Percentiles rank a stretch among this genome's conserved stretches.
Conservation (phyloP, 2,797 vertebrate species). For the Alca torda region DNA sequence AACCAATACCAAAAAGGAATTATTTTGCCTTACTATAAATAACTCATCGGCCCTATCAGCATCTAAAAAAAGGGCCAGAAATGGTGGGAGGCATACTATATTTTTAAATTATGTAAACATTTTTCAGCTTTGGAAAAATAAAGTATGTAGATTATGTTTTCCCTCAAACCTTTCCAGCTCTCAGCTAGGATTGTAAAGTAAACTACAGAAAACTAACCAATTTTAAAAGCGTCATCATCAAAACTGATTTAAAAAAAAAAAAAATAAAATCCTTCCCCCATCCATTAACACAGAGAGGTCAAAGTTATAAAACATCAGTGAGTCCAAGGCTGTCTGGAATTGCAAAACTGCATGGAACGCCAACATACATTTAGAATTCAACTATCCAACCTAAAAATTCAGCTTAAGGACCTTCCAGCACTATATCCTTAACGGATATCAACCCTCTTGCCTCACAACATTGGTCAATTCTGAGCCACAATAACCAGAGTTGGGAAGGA, state of each 20-base stretch:
- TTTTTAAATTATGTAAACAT: not conserved
- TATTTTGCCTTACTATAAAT: slow-evolving; percentile 16
- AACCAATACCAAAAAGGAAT: not conserved
- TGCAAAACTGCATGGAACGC: not conserved
- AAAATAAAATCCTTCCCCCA: not conserved
- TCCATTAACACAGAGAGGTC: not conserved
- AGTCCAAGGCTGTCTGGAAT: not conserved
- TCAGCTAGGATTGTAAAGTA: not conserved
- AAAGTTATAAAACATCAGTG: not conserved
- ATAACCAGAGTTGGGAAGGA: not conserved
- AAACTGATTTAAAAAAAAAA: not conserved
- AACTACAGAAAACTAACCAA: not conserved
- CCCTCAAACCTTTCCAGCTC: not conserved
- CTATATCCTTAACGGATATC: not conserved
- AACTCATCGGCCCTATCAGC: not conserved
- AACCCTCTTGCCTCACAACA: not conserved
- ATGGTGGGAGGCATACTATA: not conserved
- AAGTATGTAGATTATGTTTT: not conserved
- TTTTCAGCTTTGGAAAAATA: slow-evolving; percentile 26
- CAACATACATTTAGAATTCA: not conserved
- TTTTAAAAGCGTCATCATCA: not conserved
- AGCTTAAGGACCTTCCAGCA: not conserved
- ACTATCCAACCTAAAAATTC: not conserved
- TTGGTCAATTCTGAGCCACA: not conserved
- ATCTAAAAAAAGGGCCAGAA: not conserved